A percentile compares a stretch with the other conserved stretches of the same genome.
These are phyloP conservation scores for Hydrolagus colliei DNA, from an alignment of 2,797 vertebrate genomes.

Conservation along the genomic window DNA sequence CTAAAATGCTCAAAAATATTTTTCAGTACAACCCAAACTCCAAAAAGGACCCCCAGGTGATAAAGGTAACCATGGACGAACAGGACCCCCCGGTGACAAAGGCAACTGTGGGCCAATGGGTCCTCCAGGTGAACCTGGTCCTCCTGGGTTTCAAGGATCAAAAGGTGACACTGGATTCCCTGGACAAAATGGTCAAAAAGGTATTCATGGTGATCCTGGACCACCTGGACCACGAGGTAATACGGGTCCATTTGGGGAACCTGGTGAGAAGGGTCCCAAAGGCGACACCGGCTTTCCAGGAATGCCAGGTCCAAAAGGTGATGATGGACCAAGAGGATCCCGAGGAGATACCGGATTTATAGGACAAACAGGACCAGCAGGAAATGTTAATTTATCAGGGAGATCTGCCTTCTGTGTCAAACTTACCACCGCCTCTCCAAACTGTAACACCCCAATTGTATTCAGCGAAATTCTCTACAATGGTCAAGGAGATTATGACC, in stretches of 20 bases:
- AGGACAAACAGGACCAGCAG: neutral
- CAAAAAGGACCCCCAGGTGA: neutral
- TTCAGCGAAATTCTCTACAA: slow-evolving; percentile 21
- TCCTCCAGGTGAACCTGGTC: too few relatives aligned
- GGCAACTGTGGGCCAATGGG: too few relatives aligned
- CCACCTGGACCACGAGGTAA: neutral
- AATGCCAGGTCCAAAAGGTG: neutral
- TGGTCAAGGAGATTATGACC: neutral
- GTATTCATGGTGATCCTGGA: neutral
- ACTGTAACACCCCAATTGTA: neutral
- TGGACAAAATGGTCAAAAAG: neutral
- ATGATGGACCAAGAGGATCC: neutral
- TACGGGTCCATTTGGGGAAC: neutral
- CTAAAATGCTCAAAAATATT: neutral
- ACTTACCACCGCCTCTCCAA: neutral
- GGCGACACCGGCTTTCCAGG: neutral
- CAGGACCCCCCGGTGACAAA: neutral
- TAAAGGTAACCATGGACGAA: neutral
- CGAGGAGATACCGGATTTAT: neutral
- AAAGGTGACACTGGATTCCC: too few relatives aligned
- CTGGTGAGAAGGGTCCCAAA: neutral
- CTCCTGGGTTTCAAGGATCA: too few relatives aligned
- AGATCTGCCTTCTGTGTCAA: slow-evolving; percentile 16
- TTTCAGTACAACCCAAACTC: slow-evolving; percentile 2
- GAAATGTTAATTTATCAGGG: neutral